These are phyloP conservation scores for Hippolais icterina DNA, from an alignment of 2,113 vertebrate species.

Conservation along the genomic window DNA sequence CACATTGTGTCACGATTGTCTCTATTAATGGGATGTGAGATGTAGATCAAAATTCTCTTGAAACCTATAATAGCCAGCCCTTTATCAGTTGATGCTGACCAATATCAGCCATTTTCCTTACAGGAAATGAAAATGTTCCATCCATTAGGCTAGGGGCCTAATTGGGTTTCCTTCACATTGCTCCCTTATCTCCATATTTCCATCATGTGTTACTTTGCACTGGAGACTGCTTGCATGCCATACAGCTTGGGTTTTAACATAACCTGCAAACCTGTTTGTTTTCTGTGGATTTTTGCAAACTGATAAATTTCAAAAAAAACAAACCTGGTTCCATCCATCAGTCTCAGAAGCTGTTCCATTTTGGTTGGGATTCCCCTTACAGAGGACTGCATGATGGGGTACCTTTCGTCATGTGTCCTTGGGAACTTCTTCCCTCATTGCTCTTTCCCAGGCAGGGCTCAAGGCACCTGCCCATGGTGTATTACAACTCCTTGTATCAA, in stretches of 20 bases:
- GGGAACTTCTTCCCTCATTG: neutral
- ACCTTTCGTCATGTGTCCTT: rapidly evolving
- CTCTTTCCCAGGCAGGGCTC: neutral
- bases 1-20: neutral
- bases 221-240: rapidly evolving
- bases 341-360: neutral
- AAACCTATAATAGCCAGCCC: neutral
- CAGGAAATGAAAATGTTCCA: neutral
- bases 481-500: neutral
- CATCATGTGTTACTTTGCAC: neutral
- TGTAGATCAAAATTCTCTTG: conserved; percentile 11
- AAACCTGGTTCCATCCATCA: neutral
- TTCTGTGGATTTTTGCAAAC: neutral
- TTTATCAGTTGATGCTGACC: neutral
- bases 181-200: neutral
- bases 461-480: rapidly evolving
- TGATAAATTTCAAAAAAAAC: neutral
- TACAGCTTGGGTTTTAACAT: neutral
- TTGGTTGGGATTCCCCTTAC: neutral
- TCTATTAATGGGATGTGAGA: neutral
- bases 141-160: neutral
- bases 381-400: rapidly evolving
- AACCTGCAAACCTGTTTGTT: neutral
- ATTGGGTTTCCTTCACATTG: neutral
- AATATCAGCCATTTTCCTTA: neutral